Conservation (phyloP, 2,797 vertebrate species). For the Periophthalmus magnuspinnatus region DNA sequence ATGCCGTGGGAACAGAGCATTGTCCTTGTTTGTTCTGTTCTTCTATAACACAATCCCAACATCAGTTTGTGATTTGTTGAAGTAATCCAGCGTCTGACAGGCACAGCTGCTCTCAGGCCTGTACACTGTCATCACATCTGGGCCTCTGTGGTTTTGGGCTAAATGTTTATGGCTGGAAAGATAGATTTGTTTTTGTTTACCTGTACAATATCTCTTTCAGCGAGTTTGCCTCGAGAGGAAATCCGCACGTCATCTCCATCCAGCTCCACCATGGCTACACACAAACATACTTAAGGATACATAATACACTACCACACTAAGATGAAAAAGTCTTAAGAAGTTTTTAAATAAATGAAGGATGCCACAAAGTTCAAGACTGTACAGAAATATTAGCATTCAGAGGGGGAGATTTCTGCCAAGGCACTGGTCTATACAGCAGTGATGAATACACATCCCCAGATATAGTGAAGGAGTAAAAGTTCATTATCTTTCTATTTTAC, state of each 20-base stretch:
- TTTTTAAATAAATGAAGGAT: background rate
- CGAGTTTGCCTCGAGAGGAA: constrained; percentile 90
- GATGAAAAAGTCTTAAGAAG: background rate
- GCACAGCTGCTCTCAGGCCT: constrained; percentile 9
- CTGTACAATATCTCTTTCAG: constrained; percentile 95
- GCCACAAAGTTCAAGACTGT: background rate
- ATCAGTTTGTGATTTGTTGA: constrained; percentile 12
- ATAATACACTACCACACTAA: background rate
- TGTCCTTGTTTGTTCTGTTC: constrained; percentile 1
- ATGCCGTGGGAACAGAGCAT: background rate
- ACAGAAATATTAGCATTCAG: background rate
- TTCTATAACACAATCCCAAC: background rate
- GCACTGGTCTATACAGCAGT: too few relatives aligned
- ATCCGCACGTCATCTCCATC: constrained; percentile 93
- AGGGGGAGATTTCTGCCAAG: too few relatives aligned
- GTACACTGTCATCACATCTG: constrained; percentile 8
- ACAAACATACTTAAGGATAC: background rate
- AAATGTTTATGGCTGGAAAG: constrained; percentile 7
- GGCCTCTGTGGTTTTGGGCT: constrained; percentile 5
- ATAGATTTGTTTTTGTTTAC: constrained; percentile 62
- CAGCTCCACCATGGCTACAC: constrained; percentile 91
- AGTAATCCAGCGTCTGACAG: constrained; percentile 2
- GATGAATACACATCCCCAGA: too few relatives aligned
- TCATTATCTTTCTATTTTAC: too few relatives aligned
- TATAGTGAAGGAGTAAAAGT: too few relatives aligned